Evolutionary conservation across 1,140 invertebrate genomes (phyloP), one percentile per base, ranked within the genome.

Genomic region (Parasteatoda tepidariorum): DNA sequence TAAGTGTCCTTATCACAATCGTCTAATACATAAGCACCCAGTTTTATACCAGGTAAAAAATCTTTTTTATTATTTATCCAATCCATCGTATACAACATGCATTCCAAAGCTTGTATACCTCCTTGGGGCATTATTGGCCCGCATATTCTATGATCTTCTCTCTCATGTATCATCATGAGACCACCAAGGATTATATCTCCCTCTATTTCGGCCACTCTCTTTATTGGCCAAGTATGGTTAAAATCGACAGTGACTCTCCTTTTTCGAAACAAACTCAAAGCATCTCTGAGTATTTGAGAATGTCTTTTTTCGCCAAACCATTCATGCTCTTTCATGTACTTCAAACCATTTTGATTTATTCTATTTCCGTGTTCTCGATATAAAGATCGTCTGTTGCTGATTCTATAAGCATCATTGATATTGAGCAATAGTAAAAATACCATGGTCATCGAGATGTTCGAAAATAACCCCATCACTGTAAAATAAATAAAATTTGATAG

Each of bases 1-100:
- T 97, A 98, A 0, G 96, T 98, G 88, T 98, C 97, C 89, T 96
- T 95, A 89, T 98, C 97, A 89, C 97, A 98, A 88, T 98, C 97
- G 87, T 98, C 96, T 67, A 98, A 91, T 31, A 97, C 93, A 87
- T 97, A 94, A 2, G 95, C 95, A 3, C 96, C 96, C 6, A 98
- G 89, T 48, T 91, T 94, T 24, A 97, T 92, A 31, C 95, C 95
- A 0, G 94, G 94, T 33, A 95, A 89, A 34, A 92, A 88, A 61
- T 91, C 88, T 31, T 91, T 90, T 24, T 90, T 88, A 34, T 90
- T 88, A 89, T 98, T 98, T 15, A 97, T 91, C 75, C 92, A 91
- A 88, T 98, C 96, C 85, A 98, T 87, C 0, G 96, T 97, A 88
- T 94, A 98, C 5, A 98, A 90, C 96, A 98, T 98, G 0, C 94